Conservation (phyloP, 2,888 invertebrate genomes). For the Cryptocheilus praepositus region DNA sequence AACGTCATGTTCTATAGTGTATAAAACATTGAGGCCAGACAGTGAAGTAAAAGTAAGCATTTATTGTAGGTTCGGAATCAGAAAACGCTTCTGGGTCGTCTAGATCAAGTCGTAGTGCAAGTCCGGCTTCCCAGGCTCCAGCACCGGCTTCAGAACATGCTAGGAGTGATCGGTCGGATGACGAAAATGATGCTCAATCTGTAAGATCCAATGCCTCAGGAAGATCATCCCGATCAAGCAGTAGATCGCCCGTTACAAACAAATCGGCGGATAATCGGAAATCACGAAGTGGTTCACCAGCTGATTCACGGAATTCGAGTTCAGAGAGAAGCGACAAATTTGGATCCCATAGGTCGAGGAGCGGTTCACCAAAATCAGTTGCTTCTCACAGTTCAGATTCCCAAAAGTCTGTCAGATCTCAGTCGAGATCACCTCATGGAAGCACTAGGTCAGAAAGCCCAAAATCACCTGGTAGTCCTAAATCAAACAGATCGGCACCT, state of each 20-base stretch:
- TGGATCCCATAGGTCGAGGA: conserved; percentile 61
- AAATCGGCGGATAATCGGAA: conserved; percentile 57
- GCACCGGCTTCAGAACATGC: conserved; percentile 72
- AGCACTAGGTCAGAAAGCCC: conserved; percentile 64
- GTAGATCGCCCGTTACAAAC: conserved; percentile 62
- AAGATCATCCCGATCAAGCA: conserved; percentile 56
- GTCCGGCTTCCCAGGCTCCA: conserved; percentile 72
- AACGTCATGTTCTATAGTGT: background rate
- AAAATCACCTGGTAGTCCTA: conserved; percentile 58
- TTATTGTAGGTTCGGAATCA: conserved; percentile 74
- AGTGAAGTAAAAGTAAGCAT: background rate
- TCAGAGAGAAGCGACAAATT: conserved; percentile 61
- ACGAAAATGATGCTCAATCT: conserved; percentile 57
- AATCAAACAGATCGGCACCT: conserved; percentile 57
- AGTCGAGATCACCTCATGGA: conserved; percentile 58
- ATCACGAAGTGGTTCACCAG: conserved; percentile 63
- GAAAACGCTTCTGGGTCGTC: conserved; percentile 75
- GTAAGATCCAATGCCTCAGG: conserved; percentile 54
- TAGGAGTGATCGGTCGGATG: conserved; percentile 59
- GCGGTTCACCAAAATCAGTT: conserved; percentile 62
- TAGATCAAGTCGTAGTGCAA: conserved; percentile 73
- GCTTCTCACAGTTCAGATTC: conserved; percentile 67
- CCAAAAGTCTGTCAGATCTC: conserved; percentile 59
- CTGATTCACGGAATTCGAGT: conserved; percentile 61
- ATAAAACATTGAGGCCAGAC: background rate